A percentile compares a stretch with the other conserved stretches of the same genome.
These are phyloP conservation scores for Hypotaenidia philippensis DNA, from an alignment of 2,797 vertebrate genomes.

Conservation along the genomic window DNA sequence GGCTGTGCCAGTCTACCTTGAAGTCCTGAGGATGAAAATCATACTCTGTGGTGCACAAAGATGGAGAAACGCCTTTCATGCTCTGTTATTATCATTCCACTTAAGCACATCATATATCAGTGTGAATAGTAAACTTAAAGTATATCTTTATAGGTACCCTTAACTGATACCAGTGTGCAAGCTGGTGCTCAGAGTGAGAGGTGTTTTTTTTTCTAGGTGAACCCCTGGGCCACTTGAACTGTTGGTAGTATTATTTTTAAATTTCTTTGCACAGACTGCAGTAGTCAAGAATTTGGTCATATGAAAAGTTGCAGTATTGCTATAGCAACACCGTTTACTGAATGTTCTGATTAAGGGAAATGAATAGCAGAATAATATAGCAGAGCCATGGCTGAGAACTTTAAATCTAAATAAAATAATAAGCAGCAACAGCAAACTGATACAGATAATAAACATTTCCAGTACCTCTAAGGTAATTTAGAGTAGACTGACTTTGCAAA, in stretches of 20 bases:
- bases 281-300: constrained; percentile 1
- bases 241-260: neutral
- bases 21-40: neutral
- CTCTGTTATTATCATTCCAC: neutral
- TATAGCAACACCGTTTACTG: constrained; percentile 62
- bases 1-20: neutral
- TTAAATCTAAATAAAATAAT: constrained; percentile 25
- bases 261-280: neutral
- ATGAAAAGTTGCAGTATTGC: constrained; percentile 52
- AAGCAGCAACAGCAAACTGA: neutral
- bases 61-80: neutral
- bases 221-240: neutral
- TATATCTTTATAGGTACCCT: neutral
- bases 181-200: neutral
- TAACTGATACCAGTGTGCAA: neutral
- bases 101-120: neutral
- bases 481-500: neutral
- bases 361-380: constrained; percentile 16
- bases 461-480: neutral
- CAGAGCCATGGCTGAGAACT: neutral
- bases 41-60: neutral
- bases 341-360: constrained; percentile 44
- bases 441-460: neutral
- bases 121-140: neutral
- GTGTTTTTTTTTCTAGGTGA: neutral